phyloP scores from a whole-genome alignment of 2,888 invertebrate species.

The Stictocephala bisonia region DNA sequence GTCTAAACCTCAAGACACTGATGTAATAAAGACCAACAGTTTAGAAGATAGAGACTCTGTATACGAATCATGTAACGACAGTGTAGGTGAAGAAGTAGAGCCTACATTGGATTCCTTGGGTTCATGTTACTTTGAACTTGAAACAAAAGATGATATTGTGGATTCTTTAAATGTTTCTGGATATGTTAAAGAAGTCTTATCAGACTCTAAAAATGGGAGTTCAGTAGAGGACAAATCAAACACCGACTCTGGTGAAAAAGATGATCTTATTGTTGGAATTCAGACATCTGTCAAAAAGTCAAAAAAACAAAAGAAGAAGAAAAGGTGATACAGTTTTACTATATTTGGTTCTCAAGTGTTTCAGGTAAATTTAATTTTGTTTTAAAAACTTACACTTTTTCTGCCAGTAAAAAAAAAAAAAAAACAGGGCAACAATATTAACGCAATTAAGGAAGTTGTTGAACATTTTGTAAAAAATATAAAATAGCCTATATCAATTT shows the following conservation, averaged over 20 bases:
- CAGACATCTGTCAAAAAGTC: slow-evolving; percentile 50
- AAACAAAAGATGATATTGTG: slow-evolving; percentile 5
- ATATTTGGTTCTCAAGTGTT: too few relatives aligned
- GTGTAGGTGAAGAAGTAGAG: slow-evolving; percentile 44
- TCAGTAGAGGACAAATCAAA: slow-evolving; percentile 41
- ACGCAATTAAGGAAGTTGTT: too few relatives aligned
- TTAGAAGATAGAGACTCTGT: slow-evolving; percentile 56
- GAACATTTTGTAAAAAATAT: too few relatives aligned
- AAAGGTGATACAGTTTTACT: slow-evolving; percentile 53
- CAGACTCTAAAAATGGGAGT: slow-evolving; percentile 35
- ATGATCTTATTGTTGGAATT: slow-evolving; percentile 19
- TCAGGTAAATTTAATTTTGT: background rate
- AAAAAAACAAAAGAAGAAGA: slow-evolving; percentile 55
- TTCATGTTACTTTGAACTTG: slow-evolving; percentile 26
- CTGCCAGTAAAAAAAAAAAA: too few relatives aligned
- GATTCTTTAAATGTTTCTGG: background rate
- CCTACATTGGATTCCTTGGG: slow-evolving; percentile 8
- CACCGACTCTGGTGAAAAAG: slow-evolving; percentile 55
- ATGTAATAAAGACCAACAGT: slow-evolving; percentile 35
- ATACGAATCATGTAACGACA: slow-evolving; percentile 57
- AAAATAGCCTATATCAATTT: too few relatives aligned
- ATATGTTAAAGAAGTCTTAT: background rate
- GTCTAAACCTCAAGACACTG: slow-evolving; percentile 19
- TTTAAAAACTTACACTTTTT: background rate
- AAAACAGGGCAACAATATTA: too few relatives aligned